These are phyloP conservation scores for Hyles euphorbiae DNA, from an alignment of 1,140 invertebrate genomes.

Conservation along the genomic window DNA sequence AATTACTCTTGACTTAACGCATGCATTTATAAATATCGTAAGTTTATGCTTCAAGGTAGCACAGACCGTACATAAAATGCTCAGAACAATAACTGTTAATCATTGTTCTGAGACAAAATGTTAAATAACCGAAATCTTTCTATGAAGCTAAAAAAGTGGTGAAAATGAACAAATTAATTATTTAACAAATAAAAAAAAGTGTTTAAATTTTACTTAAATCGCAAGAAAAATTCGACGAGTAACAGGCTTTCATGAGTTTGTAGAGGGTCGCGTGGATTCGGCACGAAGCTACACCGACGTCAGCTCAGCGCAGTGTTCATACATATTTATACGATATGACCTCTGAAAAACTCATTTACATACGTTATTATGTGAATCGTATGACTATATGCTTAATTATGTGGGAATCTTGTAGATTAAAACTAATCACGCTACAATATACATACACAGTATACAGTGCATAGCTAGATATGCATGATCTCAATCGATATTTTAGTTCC, in stretches of 20 bases:
- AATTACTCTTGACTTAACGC: no score
- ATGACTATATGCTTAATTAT: background rate
- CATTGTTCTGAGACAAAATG: no score
- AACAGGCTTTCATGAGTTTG: slow-evolving; percentile 33
- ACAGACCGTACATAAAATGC: no score
- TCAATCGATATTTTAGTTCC: no score
- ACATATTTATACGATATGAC: background rate
- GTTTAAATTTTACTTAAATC: slow-evolving; percentile 32
- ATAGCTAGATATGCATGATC: no score
- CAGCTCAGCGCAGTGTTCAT: slow-evolving; percentile 11
- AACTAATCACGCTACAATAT: no score
- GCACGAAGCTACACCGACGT: background rate
- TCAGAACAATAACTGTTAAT: no score
- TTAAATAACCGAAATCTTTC: no score
- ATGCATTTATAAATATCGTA: no score
- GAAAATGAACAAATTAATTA: slow-evolving; percentile 4
- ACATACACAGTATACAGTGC: no score
- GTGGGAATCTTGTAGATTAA: no score
- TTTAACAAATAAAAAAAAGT: slow-evolving; percentile 4
- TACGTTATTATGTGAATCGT: background rate
- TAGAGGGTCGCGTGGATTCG: background rate
- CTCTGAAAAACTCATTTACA: slow-evolving; percentile 2
- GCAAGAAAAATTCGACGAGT: slow-evolving; percentile 33
- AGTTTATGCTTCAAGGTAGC: no score
- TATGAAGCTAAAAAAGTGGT: background rate